Conservation (phyloP, 2,113 vertebrate genomes). For the Dipodomys spectabilis region DNA sequence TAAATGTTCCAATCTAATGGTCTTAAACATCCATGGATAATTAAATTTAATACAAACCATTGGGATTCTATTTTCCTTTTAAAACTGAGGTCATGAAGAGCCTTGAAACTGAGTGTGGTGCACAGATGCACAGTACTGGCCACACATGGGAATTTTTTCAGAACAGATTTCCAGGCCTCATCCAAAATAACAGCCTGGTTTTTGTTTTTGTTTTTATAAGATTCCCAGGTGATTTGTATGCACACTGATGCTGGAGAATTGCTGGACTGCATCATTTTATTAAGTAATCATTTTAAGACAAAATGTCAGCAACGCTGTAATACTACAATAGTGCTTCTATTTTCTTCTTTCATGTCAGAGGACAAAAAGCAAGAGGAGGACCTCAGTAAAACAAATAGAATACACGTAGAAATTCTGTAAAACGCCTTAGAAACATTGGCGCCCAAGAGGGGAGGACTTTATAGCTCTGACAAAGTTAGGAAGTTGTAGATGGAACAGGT, state of each 20-base stretch:
- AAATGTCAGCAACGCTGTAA: constrained; percentile 9
- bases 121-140: background rate
- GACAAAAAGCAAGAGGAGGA: background rate
- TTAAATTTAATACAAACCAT: constrained; percentile 21
- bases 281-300: constrained; percentile 42
- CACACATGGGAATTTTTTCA: background rate
- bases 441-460: constrained; percentile 67
- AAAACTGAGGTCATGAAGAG: background rate
- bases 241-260: background rate
- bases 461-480: constrained; percentile 76
- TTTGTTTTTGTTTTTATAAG: background rate
- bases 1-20: background rate
- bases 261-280: constrained; percentile 1
- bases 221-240: background rate
- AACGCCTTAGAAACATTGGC: constrained; percentile 33
- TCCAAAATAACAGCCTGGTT: background rate
- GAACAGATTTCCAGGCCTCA: background rate
- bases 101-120: background rate
- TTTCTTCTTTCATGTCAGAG: constrained; percentile 30
- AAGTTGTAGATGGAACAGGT: constrained; percentile 63
- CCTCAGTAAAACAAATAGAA: background rate
- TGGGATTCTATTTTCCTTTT: constrained; percentile 25
- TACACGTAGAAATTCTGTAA: constrained; percentile 36
- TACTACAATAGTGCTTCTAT: background rate
- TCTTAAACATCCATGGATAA: background rate